Base-by-base conservation (phyloP, 2,797 vertebrate genomes). In the Carcharodon carcharias region DNA sequence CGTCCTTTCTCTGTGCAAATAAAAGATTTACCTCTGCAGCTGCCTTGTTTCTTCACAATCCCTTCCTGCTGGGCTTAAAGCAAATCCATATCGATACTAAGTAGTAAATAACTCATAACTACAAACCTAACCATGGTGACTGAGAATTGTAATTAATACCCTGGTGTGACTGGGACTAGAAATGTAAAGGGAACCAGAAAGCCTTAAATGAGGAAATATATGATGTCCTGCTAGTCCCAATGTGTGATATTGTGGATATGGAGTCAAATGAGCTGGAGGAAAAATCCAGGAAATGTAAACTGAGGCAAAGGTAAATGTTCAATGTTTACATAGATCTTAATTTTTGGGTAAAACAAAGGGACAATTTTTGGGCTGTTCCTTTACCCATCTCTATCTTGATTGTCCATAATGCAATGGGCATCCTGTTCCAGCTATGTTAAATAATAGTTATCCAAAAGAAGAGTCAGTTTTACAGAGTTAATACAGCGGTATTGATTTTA, bases 101-200 rank as follows among this genome's bases (percentile, higher is more conserved):
- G 40, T n/a, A 69, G 21, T 69, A 95, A 26, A 95, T 26, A 50
- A 21, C 11, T 92, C 89, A 40, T 35, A 92, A 92, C 89, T 63
- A 63, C 56, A 92, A 85, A n/a, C 31, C 26, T 61, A 61, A 63
- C 31, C 58, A 21, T 61, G 58, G 45, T 94, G 92, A 67, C 40
- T 67, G 89, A 65, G 91, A 93, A 65, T 61, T 69, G 58, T 92
- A 45, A 95, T 71, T 71, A 95, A 54, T 50, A 71, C 65, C 40
- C 40, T 45, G 93, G 45, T 50, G 65, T 95, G 92, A 45, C 26
- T 92, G 89, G 56, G 89, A 35, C 89, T 58, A 63, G 14, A 31
- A 61, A n/a, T 45, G 31, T 58, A 61, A 35, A 92, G 89, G 63
- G 28, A 92, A 35, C 58, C 80, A 85, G 58, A n/a, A 31, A 63